phyloP scores from a whole-genome alignment of 1,140 invertebrate species.

The Diuraphis noxia region DNA sequence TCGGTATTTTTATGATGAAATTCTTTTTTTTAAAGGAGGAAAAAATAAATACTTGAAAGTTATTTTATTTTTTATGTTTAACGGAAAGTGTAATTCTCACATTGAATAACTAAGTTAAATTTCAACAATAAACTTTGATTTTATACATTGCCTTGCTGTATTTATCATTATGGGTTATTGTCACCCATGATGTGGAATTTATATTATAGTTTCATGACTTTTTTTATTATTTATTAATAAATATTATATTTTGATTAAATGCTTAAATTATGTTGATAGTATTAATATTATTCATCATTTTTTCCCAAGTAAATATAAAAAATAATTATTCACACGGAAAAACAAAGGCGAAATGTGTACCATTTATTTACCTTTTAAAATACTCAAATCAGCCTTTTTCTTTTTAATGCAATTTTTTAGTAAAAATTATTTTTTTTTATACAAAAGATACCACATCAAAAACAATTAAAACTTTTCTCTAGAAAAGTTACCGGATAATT shows the following conservation, averaged over 20 bases:
- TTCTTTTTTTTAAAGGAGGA: neutral
- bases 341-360: constrained; percentile 45
- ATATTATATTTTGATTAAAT: neutral
- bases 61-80: neutral
- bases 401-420: neutral
- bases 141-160: neutral
- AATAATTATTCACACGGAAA: neutral
- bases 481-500: neutral
- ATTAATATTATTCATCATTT: too few relatives aligned
- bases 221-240: constrained; percentile 23
- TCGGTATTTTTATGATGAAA: neutral
- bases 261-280: neutral
- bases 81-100: neutral
- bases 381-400: constrained; percentile 42
- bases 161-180: neutral
- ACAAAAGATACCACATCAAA: neutral
- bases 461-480: neutral
- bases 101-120: neutral
- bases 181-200: neutral
- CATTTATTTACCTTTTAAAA: constrained; percentile 30
- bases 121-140: neutral
- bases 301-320: neutral
- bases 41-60: neutral
- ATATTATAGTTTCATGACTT: neutral
- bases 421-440: too few relatives aligned